Conservation (phyloP, 1,140 invertebrate species). For the Neodiprion fabricii region DNA sequence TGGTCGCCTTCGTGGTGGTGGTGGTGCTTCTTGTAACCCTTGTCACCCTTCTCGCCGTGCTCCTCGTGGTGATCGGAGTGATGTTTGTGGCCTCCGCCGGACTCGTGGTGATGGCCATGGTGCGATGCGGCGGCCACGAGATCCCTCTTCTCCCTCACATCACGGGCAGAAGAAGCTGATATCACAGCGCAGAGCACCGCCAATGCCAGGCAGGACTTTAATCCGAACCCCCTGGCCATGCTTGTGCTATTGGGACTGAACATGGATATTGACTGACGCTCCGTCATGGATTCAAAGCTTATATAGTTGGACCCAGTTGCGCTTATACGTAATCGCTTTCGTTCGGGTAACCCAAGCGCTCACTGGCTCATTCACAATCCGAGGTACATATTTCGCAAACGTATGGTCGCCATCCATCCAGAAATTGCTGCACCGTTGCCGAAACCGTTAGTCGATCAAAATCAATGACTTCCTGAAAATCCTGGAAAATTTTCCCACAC, state of each 20-base stretch:
- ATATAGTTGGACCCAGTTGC: constrained; percentile 35
- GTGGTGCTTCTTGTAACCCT: constrained; percentile 72
- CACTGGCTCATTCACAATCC: constrained; percentile 24
- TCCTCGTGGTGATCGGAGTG: constrained; percentile 67
- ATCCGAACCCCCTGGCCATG: constrained; percentile 30
- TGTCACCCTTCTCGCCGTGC: constrained; percentile 65
- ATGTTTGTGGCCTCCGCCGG: constrained; percentile 64
- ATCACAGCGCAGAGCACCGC: constrained; percentile 29
- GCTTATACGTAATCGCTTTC: constrained; percentile 44
- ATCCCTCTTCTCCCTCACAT: constrained; percentile 27
- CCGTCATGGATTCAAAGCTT: constrained; percentile 37
- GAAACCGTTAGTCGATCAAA: neutral
- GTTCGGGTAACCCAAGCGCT: constrained; percentile 24
- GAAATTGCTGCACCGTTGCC: neutral
- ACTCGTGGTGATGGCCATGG: constrained; percentile 3
- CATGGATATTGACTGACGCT: constrained; percentile 39
- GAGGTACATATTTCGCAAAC: constrained; percentile 36
- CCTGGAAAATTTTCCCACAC: neutral
- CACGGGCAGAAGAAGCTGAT: constrained; percentile 30
- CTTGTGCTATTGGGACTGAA: constrained; percentile 32
- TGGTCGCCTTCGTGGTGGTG: constrained; percentile 71
- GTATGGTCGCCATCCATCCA: neutral
- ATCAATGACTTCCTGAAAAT: neutral
- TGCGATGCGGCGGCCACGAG: constrained; percentile 5
- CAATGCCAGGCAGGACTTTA: constrained; percentile 26